phyloP scores from a whole-genome alignment of 2,797 vertebrate genomes.

The Sciurus vulgaris region DNA sequence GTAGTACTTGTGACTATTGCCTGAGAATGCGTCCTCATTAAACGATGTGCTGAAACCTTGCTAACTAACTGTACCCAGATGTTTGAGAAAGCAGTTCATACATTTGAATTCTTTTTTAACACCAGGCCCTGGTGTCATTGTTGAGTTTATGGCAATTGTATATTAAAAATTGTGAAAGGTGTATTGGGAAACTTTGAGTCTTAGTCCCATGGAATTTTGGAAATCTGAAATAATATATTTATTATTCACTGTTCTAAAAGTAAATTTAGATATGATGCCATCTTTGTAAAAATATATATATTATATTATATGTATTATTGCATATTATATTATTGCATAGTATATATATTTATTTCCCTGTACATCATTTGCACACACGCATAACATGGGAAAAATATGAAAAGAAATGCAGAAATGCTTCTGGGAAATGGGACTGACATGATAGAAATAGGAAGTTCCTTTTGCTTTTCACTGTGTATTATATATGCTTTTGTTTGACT shows the following conservation, averaged over 20 bases:
- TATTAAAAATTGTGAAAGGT: background rate
- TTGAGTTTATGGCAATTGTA: background rate
- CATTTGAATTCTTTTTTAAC: conserved; percentile 23
- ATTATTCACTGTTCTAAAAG: background rate
- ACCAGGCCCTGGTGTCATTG: background rate
- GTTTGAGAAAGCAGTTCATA: conserved; percentile 7
- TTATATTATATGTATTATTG: background rate
- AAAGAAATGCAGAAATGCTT: background rate
- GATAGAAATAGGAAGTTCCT: background rate
- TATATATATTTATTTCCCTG: background rate
- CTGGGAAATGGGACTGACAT: background rate
- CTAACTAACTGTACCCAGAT: background rate
- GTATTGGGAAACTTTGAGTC: background rate
- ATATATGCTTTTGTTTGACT: conserved; percentile 23
- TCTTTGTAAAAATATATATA: background rate
- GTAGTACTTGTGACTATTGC: background rate
- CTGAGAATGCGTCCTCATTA: background rate
- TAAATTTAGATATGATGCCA: background rate
- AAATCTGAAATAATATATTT: background rate
- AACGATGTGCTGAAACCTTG: background rate
- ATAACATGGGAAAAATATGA: background rate
- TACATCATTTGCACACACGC: background rate
- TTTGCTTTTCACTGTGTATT: conserved; percentile 7
- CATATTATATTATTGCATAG: background rate
- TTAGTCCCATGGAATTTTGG: conserved; percentile 37